phyloP scores from a whole-genome alignment of 2,797 vertebrate species.

The Poecilia wingei region DNA sequence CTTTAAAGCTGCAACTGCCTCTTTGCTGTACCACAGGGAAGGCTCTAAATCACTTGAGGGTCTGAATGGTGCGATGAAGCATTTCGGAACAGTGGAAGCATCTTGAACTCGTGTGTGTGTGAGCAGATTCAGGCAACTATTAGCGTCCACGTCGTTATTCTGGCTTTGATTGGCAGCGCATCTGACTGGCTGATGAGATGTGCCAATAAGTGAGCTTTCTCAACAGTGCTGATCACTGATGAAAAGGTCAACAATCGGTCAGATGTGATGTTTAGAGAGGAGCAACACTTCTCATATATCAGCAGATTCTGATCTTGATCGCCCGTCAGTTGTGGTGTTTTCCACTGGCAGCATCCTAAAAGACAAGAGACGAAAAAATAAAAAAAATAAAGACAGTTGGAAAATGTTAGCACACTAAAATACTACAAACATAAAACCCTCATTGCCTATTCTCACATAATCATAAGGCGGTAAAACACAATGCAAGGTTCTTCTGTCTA shows the following conservation, averaged over 20 bases:
- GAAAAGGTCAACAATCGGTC: slow-evolving; percentile 60
- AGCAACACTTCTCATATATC: slow-evolving; percentile 67
- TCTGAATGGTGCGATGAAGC: slow-evolving; percentile 62
- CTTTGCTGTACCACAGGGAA: slow-evolving; percentile 11
- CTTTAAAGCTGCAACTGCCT: slow-evolving; percentile 21
- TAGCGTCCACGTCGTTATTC: slow-evolving; percentile 53
- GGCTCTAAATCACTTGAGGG: slow-evolving; percentile 50
- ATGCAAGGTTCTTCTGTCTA: slow-evolving; percentile 15
- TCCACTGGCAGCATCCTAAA: slow-evolving; percentile 72
- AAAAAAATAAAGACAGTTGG: neutral
- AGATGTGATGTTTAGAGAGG: slow-evolving; percentile 41
- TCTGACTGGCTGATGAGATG: slow-evolving; percentile 55
- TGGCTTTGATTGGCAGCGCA: slow-evolving; percentile 39
- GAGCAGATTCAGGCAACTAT: slow-evolving; percentile 51
- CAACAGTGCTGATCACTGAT: slow-evolving; percentile 37
- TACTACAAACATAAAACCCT: neutral
- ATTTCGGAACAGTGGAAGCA: slow-evolving; percentile 79
- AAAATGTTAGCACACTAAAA: slow-evolving; percentile 10
- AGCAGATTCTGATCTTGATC: slow-evolving; percentile 70
- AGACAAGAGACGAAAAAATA: slow-evolving; percentile 37
- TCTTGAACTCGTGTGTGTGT: slow-evolving; percentile 51
- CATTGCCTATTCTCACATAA: neutral
- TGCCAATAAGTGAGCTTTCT: slow-evolving; percentile 39
- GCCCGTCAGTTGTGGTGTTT: slow-evolving; percentile 79
- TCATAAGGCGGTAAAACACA: slow-evolving; percentile 18